Evolutionary conservation across 1,140 invertebrate genomes (phyloP), one percentile per base, ranked within the genome.

Genomic region (Brachionus calyciflorus): DNA sequence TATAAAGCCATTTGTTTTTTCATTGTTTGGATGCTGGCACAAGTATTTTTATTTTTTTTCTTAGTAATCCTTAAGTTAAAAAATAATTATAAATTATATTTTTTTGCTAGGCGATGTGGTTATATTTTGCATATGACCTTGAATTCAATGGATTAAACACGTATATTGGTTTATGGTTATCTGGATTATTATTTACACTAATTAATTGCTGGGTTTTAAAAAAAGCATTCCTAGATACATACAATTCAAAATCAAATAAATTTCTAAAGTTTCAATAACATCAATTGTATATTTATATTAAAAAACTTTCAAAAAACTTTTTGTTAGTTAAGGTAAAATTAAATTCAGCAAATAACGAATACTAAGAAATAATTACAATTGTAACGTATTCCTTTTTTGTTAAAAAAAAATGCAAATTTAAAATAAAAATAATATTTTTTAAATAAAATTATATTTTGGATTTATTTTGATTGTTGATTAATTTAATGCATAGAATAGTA

Each of bases 71-170:
- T n/a, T 9, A 37, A 5, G 33, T 37, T 37, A 3, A 37, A 37
- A 37, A 5, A 9, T 3, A 26, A 33, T 65, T 17, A 17, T 3
- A 21, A 28, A 46, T 70, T 7, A 26, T 17, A 33, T 21, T 41
- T 51, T 55, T 51, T 51, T 14, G 9, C 9, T 51, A 73, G 69
- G 21, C 69, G 24, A 24, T 73, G 3, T 73, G 69, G 69, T 37
- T 73, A 17, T 73, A 73, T 24, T 33, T 26, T 73, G 69, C 46
- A 10, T 73, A 73, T 40, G 46, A 49, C 40, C 14, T 73, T 2
- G 69, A 73, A 17, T 73, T 73, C 21, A 49, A 51, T 55, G 69
- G 46, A 17, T 19, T 4, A 10, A 73, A 55, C 33, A 33, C 51
- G 26, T 73, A 51, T 55, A 10, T 73, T 10, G 24, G 21, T 14